Evolutionary conservation across 2,888 invertebrate species (phyloP), one percentile per base, ranked within the genome.

Genomic region (Tipula unca): DNA sequence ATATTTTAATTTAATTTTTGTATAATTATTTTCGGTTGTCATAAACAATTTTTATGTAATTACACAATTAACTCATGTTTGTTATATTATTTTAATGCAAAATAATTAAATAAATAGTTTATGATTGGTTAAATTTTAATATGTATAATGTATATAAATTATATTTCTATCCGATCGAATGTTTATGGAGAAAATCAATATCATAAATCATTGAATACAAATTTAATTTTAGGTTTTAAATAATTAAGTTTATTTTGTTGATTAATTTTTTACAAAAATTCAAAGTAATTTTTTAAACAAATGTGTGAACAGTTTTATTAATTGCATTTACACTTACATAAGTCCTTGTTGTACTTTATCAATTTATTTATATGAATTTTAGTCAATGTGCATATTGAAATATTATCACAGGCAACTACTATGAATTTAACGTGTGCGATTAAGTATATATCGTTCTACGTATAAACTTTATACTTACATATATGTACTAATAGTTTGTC

Each of bases 21-120:
- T 83, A 32, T 83, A 32, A 83, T 35, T 83, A 83, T 83, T 32
- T 83, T 69, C 17, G 83, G 32, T 83, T 83, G 83, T 83, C 83
- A 83, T 35, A 83, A 83, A 83, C 83, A 83, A 83, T 83, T 83
- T 83, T 83, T 83, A 83, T 83, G 83, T 83, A 83, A 83, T 83
- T 83, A 83, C 83, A 83, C 83, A 83, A 83, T 83, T 83, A 83
- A 83, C 32, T 83, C 83, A 83, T 83, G 83, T 83, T 32, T 83
- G 29, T 32, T 83, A n/a, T 83, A 69, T 69, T 69, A 25, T 32
- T 83, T 83, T 32, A 83, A 29, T 32, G 83, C 83, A 85, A 84
- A 86, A 85, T 69, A 69, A 69, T 69, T 48, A 48, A 48, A 48
- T 48, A 48, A 48, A 48, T 48, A 48, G 48, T 48, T 25, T 69